Evolutionary conservation across 2,113 vertebrate genomes (phyloP).

Genomic region (Micronisus gabar): DNA sequence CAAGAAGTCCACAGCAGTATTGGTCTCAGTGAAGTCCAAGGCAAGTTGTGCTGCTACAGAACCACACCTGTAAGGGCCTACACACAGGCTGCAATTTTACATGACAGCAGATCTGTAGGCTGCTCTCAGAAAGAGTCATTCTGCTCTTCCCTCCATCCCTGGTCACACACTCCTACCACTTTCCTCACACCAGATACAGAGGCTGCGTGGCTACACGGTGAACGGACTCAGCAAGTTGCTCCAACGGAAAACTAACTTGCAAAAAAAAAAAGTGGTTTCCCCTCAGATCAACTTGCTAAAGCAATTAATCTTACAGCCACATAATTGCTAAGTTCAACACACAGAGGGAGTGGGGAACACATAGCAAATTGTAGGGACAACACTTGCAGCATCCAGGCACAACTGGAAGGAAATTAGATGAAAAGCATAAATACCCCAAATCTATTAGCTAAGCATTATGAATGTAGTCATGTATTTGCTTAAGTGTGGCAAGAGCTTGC

Average conservation of each 20-base stretch:
- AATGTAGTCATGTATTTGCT: neutral
- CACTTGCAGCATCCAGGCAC: neutral
- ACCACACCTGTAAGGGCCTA: neutral
- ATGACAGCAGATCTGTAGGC: neutral
- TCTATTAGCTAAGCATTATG: neutral
- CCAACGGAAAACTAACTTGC: neutral
- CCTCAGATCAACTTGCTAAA: neutral
- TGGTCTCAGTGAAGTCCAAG: neutral
- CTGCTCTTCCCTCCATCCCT: conserved; percentile 1
- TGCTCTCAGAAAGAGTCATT: neutral
- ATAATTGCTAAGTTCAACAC: neutral
- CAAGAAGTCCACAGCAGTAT: neutral
- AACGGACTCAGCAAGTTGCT: neutral
- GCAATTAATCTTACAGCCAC: neutral
- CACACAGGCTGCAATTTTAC: neutral
- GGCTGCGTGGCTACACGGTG: accelerated
- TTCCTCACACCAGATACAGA: neutral
- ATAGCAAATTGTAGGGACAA: neutral
- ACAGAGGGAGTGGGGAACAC: neutral
- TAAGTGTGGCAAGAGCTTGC: neutral
- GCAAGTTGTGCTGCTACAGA: neutral
- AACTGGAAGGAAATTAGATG: neutral
- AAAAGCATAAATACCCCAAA: neutral
- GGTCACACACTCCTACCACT: neutral
- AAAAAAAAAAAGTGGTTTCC: neutral